Evolutionary conservation across 1,140 invertebrate species (phyloP).

Genomic region (Zelostemma sp.): DNA sequence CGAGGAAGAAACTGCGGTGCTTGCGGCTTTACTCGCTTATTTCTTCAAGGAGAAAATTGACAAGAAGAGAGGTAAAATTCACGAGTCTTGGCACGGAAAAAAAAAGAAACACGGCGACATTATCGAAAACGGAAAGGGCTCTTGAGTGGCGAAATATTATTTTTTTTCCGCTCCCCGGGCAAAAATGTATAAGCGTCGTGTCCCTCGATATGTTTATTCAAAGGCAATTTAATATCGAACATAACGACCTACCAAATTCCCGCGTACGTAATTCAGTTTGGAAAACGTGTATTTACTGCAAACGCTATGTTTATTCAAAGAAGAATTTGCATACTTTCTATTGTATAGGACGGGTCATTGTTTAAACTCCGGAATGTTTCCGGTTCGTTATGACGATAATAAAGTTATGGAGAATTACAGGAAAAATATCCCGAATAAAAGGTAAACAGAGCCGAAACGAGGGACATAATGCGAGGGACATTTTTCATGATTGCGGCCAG

Average conservation of each 20-base stretch:
- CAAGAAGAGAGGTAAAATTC: conserved; percentile 16
- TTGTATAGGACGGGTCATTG: conserved; percentile 43
- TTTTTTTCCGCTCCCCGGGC: no score
- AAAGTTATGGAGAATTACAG: conserved; percentile 48
- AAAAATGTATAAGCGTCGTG: no score
- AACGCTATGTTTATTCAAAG: conserved; percentile 51
- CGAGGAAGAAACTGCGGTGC: conserved; percentile 31
- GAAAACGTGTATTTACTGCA: conserved; percentile 33
- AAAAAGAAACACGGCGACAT: conserved; percentile 18
- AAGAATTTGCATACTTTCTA: conserved; percentile 51
- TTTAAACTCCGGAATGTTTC: conserved; percentile 45
- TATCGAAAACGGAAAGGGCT: neutral
- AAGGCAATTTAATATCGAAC: conserved; percentile 39
- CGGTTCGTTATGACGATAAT: conserved; percentile 48
- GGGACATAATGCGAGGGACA: conserved; percentile 33
- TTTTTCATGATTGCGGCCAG: conserved; percentile 15
- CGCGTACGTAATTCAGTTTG: conserved; percentile 29
- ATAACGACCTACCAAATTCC: conserved; percentile 30
- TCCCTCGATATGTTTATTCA: conserved; percentile 42
- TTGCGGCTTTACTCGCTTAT: conserved; percentile 32
- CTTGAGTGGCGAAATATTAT: conserved; percentile 25
- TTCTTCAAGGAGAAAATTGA: conserved; percentile 5
- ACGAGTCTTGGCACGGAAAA: conserved; percentile 19
- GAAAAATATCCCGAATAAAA: conserved; percentile 33
- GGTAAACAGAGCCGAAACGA: conserved; percentile 26